Evolutionary conservation across 2,113 vertebrate genomes (phyloP), one percentile per base, ranked within the genome.

Genomic region (Pitta sordida): DNA sequence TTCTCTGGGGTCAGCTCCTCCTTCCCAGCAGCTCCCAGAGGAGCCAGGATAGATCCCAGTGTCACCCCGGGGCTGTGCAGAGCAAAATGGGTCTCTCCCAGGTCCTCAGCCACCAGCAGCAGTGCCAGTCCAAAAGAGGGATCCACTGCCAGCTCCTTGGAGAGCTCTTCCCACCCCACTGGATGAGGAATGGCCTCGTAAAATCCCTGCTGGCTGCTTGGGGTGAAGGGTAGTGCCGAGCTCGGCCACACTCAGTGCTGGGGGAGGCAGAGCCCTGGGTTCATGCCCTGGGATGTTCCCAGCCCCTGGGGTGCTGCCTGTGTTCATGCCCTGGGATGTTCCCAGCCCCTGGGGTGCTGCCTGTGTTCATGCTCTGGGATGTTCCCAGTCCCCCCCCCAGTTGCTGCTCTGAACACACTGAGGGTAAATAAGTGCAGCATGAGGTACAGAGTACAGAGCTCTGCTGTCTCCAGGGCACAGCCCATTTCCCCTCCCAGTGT

Each of bases 231-330:
- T 20, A 18, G 60, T 17, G 34, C 48, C 1, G 1, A 37, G 20
- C 55, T 49, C 4, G 6, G 58, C 52, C 1, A 0, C 56, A 48
- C 3, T n/a, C 0, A 0, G 44, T 59, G 60, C 49, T 30, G 36
- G 21, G 3, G 8, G 22, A 68, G 14, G 7, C 53, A 48, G 20
- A 44, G 8, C 58, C n/a, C 44, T 8, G 3, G 11, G 58, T 27
- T 7, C 19, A 4, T 18, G 22, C 53, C 70, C 27, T 14, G 59
- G 77, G 59, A 30, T 30, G 37, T 58, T 65, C 10, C 24, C 83
- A 60, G 75, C 36, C 22, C 46, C 44, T 8, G 3, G 11, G 17
- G 39, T 46, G 34, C 30, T 64, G 41, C 69, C 60, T 5, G 2
- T 27, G 58, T 27, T 7, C 19, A 4, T 18, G 22, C 53, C 70